phyloP scores from a whole-genome alignment of 2,888 invertebrate species.

The Callyntrura guangdongensis region DNA sequence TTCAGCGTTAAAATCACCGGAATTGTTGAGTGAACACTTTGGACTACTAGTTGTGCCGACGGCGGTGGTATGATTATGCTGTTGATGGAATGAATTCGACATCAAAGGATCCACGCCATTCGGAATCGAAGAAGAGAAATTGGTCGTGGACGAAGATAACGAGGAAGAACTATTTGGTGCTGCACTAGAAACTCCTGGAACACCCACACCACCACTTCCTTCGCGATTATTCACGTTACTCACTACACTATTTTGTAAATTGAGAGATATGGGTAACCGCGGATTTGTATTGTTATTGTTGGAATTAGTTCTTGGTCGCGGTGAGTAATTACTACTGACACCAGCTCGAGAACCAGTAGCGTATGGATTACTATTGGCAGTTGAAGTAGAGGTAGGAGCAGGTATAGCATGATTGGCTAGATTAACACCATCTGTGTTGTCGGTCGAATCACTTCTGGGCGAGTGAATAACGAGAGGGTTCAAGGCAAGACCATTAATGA shows the following conservation, averaged over 20 bases:
- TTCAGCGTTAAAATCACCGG: slow-evolving; percentile 65
- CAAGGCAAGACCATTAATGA: slow-evolving; percentile 70
- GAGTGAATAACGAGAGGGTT: slow-evolving; percentile 67
- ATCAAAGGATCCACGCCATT: slow-evolving; percentile 62
- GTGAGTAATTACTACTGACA: slow-evolving; percentile 55
- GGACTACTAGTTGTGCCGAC: slow-evolving; percentile 67
- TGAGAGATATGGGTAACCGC: slow-evolving; percentile 60
- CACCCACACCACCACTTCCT: slow-evolving; percentile 25
- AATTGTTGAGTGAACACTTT: slow-evolving; percentile 65
- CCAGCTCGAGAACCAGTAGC: slow-evolving; percentile 10
- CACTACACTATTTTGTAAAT: slow-evolving; percentile 60
- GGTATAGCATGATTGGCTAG: slow-evolving; percentile 71
- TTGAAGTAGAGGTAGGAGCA: slow-evolving; percentile 61
- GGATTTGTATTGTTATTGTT: slow-evolving; percentile 80
- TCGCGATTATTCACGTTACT: slow-evolving; percentile 44
- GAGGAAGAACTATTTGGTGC: slow-evolving; percentile 61
- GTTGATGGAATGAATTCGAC: slow-evolving; percentile 39
- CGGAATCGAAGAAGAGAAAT: slow-evolving; percentile 71
- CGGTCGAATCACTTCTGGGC: slow-evolving; percentile 22
- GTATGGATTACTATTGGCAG: slow-evolving; percentile 17
- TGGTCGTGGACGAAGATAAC: slow-evolving; percentile 54
- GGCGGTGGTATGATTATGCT: slow-evolving; percentile 22
- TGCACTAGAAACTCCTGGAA: neutral
- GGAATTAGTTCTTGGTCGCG: slow-evolving; percentile 73
- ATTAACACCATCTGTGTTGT: slow-evolving; percentile 46